Conservation (phyloP, 2,113 vertebrate species). For the Erpornis zantholeuca region DNA sequence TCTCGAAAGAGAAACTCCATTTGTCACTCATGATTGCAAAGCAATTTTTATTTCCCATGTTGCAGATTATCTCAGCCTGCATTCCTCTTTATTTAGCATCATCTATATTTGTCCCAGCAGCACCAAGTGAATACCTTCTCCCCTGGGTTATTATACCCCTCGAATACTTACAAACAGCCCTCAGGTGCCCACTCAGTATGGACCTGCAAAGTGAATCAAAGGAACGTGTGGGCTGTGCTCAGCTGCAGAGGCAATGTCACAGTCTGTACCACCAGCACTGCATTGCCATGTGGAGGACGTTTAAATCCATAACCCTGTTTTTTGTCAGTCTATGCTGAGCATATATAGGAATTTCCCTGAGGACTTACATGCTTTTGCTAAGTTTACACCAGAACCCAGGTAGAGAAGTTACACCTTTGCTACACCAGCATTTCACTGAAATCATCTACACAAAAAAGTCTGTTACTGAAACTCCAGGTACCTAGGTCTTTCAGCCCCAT, state of each 20-base stretch:
- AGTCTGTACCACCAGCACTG: not conserved
- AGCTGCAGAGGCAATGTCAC: not conserved
- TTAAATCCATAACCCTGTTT: not conserved
- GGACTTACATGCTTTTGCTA: not conserved
- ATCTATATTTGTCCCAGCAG: not conserved
- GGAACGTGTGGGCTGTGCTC: not conserved
- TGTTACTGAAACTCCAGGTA: not conserved
- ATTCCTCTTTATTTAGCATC: not conserved
- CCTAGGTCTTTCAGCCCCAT: not conserved
- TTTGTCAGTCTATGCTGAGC: not conserved
- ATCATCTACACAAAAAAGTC: not conserved
- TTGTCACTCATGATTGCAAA: not conserved
- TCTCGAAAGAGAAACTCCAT: not conserved
- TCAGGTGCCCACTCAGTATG: not conserved
- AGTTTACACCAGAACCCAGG: not conserved
- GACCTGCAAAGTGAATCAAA: not conserved
- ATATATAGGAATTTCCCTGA: not conserved
- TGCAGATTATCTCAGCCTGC: not conserved
- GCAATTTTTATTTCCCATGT: not conserved
- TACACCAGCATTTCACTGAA: not conserved
- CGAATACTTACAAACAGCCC: not conserved
- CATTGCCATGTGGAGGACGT: not conserved
- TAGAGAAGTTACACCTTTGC: not conserved
- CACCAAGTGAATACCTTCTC: not conserved
- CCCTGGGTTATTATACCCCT: not conserved